phyloP scores from a whole-genome alignment of 1,140 invertebrate species.

The Ooceraea biroi region DNA sequence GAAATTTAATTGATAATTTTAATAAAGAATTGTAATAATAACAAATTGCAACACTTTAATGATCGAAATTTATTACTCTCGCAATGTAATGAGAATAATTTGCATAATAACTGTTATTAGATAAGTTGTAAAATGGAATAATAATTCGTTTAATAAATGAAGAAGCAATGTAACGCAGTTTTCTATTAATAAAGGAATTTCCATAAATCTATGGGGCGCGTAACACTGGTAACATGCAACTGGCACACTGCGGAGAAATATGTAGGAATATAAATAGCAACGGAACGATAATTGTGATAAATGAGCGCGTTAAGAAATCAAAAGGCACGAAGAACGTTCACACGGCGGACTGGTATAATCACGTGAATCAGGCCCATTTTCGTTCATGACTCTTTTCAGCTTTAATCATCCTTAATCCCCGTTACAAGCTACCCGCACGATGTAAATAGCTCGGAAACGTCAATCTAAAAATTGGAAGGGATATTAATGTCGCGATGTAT shows the following conservation, averaged over 20 bases:
- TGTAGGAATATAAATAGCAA: constrained; percentile 31
- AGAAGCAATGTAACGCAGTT: background rate
- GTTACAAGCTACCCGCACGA: constrained; percentile 73
- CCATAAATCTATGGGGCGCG: background rate
- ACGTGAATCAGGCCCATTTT: constrained; percentile 71
- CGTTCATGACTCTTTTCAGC: constrained; percentile 72
- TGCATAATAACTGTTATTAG: background rate
- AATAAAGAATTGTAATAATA: no score
- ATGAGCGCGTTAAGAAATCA: constrained; percentile 65
- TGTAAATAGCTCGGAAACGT: constrained; percentile 75
- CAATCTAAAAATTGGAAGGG: constrained; percentile 75
- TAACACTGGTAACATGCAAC: background rate
- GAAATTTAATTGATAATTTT: no score
- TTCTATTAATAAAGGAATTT: constrained; percentile 20
- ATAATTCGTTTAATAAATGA: background rate
- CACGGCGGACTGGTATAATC: constrained; percentile 62
- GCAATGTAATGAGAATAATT: background rate
- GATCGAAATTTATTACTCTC: background rate
- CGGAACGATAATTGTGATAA: constrained; percentile 64
- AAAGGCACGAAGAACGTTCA: constrained; percentile 67
- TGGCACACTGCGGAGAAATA: constrained; percentile 8
- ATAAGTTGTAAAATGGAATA: background rate
- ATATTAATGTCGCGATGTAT: constrained; percentile 54
- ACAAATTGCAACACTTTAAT: background rate
- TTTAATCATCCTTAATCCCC: constrained; percentile 74